A percentile compares a stretch with the other conserved stretches of the same genome.
Conservation (phyloP, 2,888 invertebrate genomes). For the Pharmacophagus antenor region DNA sequence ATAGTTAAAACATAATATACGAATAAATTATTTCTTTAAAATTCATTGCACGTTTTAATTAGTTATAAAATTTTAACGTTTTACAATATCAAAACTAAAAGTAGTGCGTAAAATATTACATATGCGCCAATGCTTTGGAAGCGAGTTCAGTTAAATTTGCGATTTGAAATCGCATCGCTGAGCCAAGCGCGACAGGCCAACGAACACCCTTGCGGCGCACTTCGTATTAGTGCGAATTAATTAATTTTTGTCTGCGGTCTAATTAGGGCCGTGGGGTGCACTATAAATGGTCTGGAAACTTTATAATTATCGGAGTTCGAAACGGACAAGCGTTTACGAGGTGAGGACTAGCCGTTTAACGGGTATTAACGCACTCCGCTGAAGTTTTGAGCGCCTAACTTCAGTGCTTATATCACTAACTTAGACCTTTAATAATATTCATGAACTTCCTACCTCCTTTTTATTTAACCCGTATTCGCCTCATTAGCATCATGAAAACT, state of each 20-base stretch:
- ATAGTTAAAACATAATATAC: too few relatives aligned
- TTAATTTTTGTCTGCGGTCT: slow-evolving; percentile 37
- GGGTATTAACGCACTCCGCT: slow-evolving; percentile 30
- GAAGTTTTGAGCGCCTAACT: slow-evolving; percentile 29
- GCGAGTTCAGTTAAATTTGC: slow-evolving; percentile 2
- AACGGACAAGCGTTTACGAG: slow-evolving; percentile 32
- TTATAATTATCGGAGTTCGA: slow-evolving; percentile 32
- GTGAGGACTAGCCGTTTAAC: slow-evolving; percentile 31
- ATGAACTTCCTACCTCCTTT: slow-evolving; percentile 15
- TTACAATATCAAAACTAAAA: neutral
- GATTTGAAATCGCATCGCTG: slow-evolving; percentile 8
- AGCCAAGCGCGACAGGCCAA: slow-evolving; percentile 16
- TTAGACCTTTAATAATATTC: slow-evolving; percentile 30
- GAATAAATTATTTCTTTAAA: too few relatives aligned
- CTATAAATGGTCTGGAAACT: slow-evolving; percentile 35
- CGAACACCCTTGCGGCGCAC: slow-evolving; percentile 31
- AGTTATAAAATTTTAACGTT: too few relatives aligned
- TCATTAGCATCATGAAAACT: neutral
- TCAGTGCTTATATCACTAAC: slow-evolving; percentile 30
- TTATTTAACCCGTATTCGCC: slow-evolving; percentile 8
- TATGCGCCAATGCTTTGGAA: neutral
- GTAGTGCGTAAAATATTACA: neutral
- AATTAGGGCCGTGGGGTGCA: slow-evolving; percentile 34
- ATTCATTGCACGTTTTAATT: too few relatives aligned
- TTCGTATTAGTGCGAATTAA: slow-evolving; percentile 34